These are phyloP conservation scores for Gambusia affinis DNA, from an alignment of 2,113 vertebrate species.

Conservation along the genomic window DNA sequence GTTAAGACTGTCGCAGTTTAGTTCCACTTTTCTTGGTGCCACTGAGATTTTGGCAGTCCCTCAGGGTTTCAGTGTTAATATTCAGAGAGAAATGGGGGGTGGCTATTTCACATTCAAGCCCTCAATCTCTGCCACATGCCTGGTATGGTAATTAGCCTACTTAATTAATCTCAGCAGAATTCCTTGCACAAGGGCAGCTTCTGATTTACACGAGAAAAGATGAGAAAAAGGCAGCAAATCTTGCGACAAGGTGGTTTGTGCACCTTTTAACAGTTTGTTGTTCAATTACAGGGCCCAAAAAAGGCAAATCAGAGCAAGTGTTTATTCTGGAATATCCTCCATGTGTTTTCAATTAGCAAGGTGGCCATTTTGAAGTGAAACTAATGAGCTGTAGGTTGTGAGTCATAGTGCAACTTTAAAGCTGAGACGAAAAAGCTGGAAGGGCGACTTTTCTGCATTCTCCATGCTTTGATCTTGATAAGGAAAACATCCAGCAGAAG, in stretches of 20 bases:
- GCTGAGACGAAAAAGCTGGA: constrained; percentile 46
- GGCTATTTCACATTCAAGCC: constrained; percentile 75
- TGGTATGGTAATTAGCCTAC: constrained; percentile 77
- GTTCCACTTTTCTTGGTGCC: constrained; percentile 66
- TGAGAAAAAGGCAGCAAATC: constrained; percentile 50
- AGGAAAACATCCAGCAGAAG: constrained; percentile 47
- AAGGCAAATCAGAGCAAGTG: constrained; percentile 22
- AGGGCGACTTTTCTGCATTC: constrained; percentile 29
- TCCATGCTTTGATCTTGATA: constrained; percentile 14
- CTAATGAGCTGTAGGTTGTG: constrained; percentile 61
- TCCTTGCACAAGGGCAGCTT: constrained; percentile 72
- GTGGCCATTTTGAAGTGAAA: constrained; percentile 71
- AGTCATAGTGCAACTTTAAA: constrained; percentile 56
- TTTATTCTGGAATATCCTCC: constrained; percentile 39
- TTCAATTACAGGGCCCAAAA: constrained; percentile 21
- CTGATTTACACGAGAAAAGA: constrained; percentile 68
- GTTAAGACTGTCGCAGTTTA: constrained; percentile 57
- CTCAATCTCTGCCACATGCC: constrained; percentile 71
- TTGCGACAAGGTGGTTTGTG: constrained; percentile 30
- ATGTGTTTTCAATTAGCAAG: constrained; percentile 68
- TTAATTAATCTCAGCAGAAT: constrained; percentile 78
- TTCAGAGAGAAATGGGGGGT: constrained; percentile 76
- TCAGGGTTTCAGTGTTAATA: constrained; percentile 72
- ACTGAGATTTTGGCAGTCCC: constrained; percentile 70
- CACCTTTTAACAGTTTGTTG: constrained; percentile 26